Base-by-base conservation (phyloP, 2,113 vertebrate genomes). In the Tenebrosternarchus preto region DNA sequence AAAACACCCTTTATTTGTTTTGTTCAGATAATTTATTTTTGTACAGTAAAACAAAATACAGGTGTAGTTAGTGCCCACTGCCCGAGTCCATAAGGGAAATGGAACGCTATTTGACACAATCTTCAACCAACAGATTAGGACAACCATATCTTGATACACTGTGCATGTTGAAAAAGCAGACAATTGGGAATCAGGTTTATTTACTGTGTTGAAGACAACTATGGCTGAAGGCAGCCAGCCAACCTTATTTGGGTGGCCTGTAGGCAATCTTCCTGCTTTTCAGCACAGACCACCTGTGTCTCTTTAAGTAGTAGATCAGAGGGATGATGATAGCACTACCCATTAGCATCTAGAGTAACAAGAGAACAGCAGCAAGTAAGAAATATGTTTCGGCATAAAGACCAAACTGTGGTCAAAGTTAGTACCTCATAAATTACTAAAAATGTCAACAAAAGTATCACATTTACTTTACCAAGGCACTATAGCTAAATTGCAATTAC, bases 231-330 rank as follows among this genome's bases (percentile, higher is more conserved):
- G 22, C 67, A 46, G 31, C 27, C 27, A 60, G 27, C 22, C 53
- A 69, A 66, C 22, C 86, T 92, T 94, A 96, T 86, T 97, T 95
- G 43, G 95, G 96, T 0, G 95, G 96, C 82, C 91, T 92, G 87
- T 97, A 98, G 0, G 93, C 92, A 3, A 98, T 93, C 82, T 98
- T 98, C 84, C 97, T 91, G 89, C 96, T 97, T 90, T 97, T 98
- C 55, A 98, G 55, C 6, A 96, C 95, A 0, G 95, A 92, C 96
- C 96, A 98, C 61, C 92, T 89, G 85, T 97, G 96, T 66, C 94
- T 93, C 88, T 97, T 96, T 91, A 97, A 78, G 89, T 95, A 96
- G 76, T 94, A 97, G 17, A 90, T 0, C 19, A 97, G 84, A 0
- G 96, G 91, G 16, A 92, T 0, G 33, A 96, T 24, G 83, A 98